Evolutionary conservation across 2,797 vertebrate genomes (phyloP).

Genomic region (Arctocebus calabarensis): DNA sequence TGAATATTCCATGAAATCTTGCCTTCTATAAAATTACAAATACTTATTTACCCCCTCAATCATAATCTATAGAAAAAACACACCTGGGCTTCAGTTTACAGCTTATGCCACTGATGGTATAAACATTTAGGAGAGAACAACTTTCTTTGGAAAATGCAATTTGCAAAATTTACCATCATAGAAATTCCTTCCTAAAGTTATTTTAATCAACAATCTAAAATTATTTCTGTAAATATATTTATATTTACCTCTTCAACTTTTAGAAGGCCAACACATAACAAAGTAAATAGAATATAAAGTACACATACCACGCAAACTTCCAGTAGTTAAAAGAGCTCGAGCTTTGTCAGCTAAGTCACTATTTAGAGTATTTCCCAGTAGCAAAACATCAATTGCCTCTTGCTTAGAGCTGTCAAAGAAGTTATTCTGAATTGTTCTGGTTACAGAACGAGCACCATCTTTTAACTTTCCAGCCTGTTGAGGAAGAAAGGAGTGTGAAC

Average conservation of each 20-base stretch:
- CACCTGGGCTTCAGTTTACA: not conserved
- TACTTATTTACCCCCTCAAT: not conserved
- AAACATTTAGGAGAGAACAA: constrained; percentile 25
- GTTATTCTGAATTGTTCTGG: constrained; percentile 99
- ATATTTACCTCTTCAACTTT: constrained; percentile 36
- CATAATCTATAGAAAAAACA: constrained; percentile 28
- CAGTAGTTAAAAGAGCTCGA: constrained; percentile 97
- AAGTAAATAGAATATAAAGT: constrained; percentile 65
- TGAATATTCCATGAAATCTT: constrained; percentile 17
- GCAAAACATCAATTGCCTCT: constrained; percentile 98
- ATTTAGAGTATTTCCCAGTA: constrained; percentile 98
- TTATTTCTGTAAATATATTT: constrained; percentile 40
- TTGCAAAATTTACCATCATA: constrained; percentile 34
- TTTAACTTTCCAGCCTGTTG: constrained; percentile 97
- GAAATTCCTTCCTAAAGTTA: constrained; percentile 61
- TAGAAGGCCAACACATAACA: constrained; percentile 9
- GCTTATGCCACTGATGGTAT: not conserved
- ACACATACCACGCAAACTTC: constrained; percentile 96
- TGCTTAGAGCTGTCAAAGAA: constrained; percentile 99
- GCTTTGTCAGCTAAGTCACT: constrained; percentile 99
- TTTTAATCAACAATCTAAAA: constrained; percentile 50
- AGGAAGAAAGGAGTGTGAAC: constrained; percentile 73
- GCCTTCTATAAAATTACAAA: not conserved
- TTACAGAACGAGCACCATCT: constrained; percentile 98
- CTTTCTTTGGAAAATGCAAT: constrained; percentile 37